Evolutionary conservation across 2,113 vertebrate genomes (phyloP), one percentile per base, ranked within the genome.

Genomic region (Phyllopteryx taeniolatus): DNA sequence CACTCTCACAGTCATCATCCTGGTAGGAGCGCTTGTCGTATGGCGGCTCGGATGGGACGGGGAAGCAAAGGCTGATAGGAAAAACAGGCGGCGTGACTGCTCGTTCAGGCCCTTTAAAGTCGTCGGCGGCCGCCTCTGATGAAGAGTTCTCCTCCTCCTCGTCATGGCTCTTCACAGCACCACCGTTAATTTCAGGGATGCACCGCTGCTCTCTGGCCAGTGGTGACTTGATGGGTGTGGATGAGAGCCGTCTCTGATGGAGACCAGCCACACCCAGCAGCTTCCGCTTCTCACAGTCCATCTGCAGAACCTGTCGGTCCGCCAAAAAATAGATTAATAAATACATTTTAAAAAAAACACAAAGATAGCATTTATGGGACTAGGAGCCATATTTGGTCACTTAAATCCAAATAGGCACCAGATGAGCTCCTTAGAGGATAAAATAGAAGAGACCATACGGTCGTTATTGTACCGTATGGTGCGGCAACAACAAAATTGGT

Each of bases 221-320:
- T 22, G 83, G 73, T 0, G 88, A 81, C 88, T 98, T 98, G 71
- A 98, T 89, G 43, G 97, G 97, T 1, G 97, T 99, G 77, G 97
- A 99, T 74, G 96, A 98, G 69, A 98, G 93, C 49, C 94, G 93
- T 20, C 87, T 92, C 3, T 75, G 73, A 5, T 81, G 77, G 68
- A 57, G 77, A 2, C 86, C 89, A 73, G 69, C 87, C 27, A 72
- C 83, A 43, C 33, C 71, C 59, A 91, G 88, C 7, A 81, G 71
- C 70, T 79, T 65, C 13, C 49, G 42, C 2, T 83, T 79, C 13
- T 83, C 77, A 39, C 88, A 93, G 82, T 97, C 94, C 83, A 89
- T 89, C 78, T 95, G 93, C 56, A 97, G 92, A 76, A 91, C 71
- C 90, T 91, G 2, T 19, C 57, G 46, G 57, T 44, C 22, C 43